phyloP scores from a whole-genome alignment of 2,797 vertebrate species.

The Rhinoraja longicauda region DNA sequence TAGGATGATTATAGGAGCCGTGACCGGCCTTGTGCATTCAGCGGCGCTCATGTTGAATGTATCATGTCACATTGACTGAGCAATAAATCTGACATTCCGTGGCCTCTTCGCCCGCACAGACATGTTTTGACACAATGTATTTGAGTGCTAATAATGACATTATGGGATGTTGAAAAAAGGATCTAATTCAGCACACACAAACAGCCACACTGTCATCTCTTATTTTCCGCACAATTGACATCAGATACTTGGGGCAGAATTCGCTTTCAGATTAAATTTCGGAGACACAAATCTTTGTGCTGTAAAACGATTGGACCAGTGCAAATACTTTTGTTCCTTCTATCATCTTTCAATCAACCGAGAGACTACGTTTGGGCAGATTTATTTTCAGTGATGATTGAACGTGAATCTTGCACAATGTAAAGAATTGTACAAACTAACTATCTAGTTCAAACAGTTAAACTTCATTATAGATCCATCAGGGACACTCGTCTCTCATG shows the following conservation, averaged over 20 bases:
- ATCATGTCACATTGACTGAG: slow-evolving; percentile 56
- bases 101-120: slow-evolving; percentile 58
- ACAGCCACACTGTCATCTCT: slow-evolving; percentile 68
- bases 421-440: not conserved
- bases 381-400: not conserved
- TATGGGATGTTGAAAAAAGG: slow-evolving; percentile 67
- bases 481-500: not conserved
- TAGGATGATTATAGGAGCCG: not conserved
- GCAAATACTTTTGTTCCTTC: slow-evolving; percentile 56
- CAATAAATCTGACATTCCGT: slow-evolving; percentile 53
- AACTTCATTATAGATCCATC: not conserved
- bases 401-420: not conserved
- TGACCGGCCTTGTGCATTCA: slow-evolving; percentile 39
- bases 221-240: slow-evolving; percentile 72
- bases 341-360: slow-evolving; percentile 58
- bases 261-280: slow-evolving; percentile 68
- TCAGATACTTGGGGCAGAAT: slow-evolving; percentile 66
- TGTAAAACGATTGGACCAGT: slow-evolving; percentile 66
- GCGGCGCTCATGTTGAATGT: slow-evolving; percentile 51
- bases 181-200: slow-evolving; percentile 71
- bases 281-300: slow-evolving; percentile 60
- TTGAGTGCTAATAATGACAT: slow-evolving; percentile 77
- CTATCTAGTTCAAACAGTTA: not conserved
- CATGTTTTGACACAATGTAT: slow-evolving; percentile 65
- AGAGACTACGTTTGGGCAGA: slow-evolving; percentile 37